Evolutionary conservation across 1,140 invertebrate genomes (phyloP).

Genomic region (Glossosoma conforme): DNA sequence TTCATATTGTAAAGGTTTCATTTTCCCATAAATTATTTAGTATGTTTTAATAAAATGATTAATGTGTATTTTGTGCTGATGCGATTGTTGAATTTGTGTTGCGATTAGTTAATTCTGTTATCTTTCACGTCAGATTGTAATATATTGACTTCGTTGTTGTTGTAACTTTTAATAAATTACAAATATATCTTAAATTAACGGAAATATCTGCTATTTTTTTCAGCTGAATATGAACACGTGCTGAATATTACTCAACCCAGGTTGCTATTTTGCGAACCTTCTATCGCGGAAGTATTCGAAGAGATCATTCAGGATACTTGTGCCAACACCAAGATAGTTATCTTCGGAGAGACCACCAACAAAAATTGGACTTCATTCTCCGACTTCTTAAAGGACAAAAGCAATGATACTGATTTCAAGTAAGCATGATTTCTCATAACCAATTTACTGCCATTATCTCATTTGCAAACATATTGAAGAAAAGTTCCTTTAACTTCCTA

Average conservation of each 20-base stretch:
- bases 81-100: neutral
- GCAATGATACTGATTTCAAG: conserved; percentile 4
- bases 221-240: conserved; percentile 35
- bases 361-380: conserved; percentile 4
- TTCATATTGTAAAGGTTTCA: neutral
- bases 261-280: conserved; percentile 36
- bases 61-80: neutral
- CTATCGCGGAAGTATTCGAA: conserved; percentile 21
- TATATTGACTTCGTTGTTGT: too few relatives aligned
- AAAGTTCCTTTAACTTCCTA: too few relatives aligned
- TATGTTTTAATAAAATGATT: neutral
- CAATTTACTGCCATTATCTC: too few relatives aligned
- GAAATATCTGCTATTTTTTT: conserved; percentile 22
- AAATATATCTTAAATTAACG: too few relatives aligned
- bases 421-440: conserved; percentile 8
- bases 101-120: too few relatives aligned
- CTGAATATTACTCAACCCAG: conserved; percentile 38
- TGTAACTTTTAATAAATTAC: too few relatives aligned
- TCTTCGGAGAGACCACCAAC: conserved; percentile 32
- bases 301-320: conserved; percentile 28
- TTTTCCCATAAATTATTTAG: neutral
- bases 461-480: too few relatives aligned
- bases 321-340: conserved; percentile 32
- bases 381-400: conserved; percentile 9
- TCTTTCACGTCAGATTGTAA: too few relatives aligned